Evolutionary conservation across 2,888 invertebrate species (phyloP), one percentile per base, ranked within the genome.

Genomic region (Julus scanicus): DNA sequence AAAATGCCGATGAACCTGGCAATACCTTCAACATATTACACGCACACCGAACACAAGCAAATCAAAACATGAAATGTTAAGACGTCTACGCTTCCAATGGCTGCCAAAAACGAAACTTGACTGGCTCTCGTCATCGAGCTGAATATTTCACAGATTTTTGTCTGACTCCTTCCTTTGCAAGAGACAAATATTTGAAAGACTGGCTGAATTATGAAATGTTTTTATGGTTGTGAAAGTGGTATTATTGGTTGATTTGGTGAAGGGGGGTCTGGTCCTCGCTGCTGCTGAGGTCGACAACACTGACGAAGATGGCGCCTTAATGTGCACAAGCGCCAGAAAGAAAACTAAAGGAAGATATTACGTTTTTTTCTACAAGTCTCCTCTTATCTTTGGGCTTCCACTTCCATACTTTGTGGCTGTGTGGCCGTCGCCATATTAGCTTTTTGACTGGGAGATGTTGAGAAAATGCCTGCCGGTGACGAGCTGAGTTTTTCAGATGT

Each of bases 401-500:
- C 84, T 57, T 88, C 88, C 85, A 88, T 88, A 86, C 37, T 53
- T 53, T 88, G 88, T 15, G 88, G 20, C 80, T 85, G 84, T n/a
- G 88, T 57, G 6, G 49, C 63, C 39, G 49, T n/a, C 44, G 88
- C 48, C 71, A 71, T 87, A 53, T 87, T 87, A 11, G 87, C 57
- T 48, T 83, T 37, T 48, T 48, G 39, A 86, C 86, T 88, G 11
- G 88, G 88, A 5, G 86, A 88, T 20, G 88, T 85, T 17, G 88
- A 88, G 29, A 86, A 88, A 44, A 88, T 40, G n/a, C 88, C 88
- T 20, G 88, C 57, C 17, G 90, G 91, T 39, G 91, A 91, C 5
- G 90, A 89, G 49, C 90, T 89, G 39, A 90, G 89, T 88, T 91
- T 91, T 63, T 93, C 93, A 89, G 94, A 94, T 88, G 97, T 96